Base-by-base conservation (phyloP, 2,888 invertebrate genomes). In the Blera fallax region DNA sequence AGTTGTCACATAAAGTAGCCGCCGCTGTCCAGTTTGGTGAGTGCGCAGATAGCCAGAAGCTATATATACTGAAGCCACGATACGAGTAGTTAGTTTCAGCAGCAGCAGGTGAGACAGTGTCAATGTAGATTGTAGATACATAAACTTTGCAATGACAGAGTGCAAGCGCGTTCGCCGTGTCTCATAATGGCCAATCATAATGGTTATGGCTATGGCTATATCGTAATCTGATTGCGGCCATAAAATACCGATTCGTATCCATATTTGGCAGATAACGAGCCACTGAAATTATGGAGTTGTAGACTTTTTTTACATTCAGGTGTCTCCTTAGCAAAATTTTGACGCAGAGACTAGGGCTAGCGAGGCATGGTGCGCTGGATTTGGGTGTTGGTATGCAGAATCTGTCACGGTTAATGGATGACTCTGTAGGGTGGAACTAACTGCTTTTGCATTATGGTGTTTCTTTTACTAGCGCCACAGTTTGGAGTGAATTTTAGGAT, bases 181-280 rank as follows among this genome's bases (percentile, higher is more conserved):
- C 76, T 76, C 54, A 40, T 77, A 85, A 85, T 81, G 72, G 65
- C 85, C 81, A 85, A 85, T 85, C 85, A 77, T 85, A 85, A 85
- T 85, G 81, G 76, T 72, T 85, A 76, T 81, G 72, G 80, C 48
- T 81, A 70, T 70, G 56, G 76, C 72, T 81, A 77, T 85, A 85
- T 85, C 85, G 81, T 85, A 81, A 85, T 76, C 85, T 37, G 32
- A 85, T 80, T 76, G 73, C 60, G 40, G 85, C 81, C 81, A 81
- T 81, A 81, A 81, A 85, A 72, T 67, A 67, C 24, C 76, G 67
- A 81, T 85, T 81, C 65, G 70, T 14, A 21, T 74, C 85, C 85
- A 67, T 81, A 81, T 85, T 77, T 77, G 85, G 85, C 16, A 56
- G 60, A 72, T 76, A 67, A 62, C 81, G 27, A 85, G 70, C 56